Base-by-base conservation (phyloP, 2,888 invertebrate genomes). In the Clunio marinus region DNA sequence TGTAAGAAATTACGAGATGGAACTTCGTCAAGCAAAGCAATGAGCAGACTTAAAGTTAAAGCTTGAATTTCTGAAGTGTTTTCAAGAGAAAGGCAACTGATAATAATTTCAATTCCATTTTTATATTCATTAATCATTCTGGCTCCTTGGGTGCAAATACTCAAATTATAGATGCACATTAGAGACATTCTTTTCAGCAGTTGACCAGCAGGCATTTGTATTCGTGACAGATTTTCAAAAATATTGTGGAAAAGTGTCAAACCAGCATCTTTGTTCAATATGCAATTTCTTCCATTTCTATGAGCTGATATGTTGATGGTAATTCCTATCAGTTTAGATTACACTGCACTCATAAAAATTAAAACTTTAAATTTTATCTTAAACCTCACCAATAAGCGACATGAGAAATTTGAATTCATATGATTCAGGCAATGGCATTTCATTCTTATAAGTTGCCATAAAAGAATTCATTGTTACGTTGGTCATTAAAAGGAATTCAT, bases 261-360 rank as follows among this genome's bases (percentile, higher is more conserved):
- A 7, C 57, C 57, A n/a, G 2, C 13, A 13, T 13, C 27, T 20
- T 57, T 13, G 24, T 13, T 22, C 20, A 57, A 13, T 1, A 57
- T 27, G 57, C 24, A 57, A 13, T 22, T 2, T 4, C 57, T 24
- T 2, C 57, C 27, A 20, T 4, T 3, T 13, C 13, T 25, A 25
- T 57, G 57, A 8, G 27, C 57, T 27, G 57, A 57, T 4, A 57
- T 25, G n/a, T 57, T 57, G 57, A 57, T 22, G 57, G 4, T 27
- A 4, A 27, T n/a, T 57, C 57, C 57, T n/a, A n/a, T n/a, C n/a
- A n/a, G n/a, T n/a, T n/a, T n/a, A n/a, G n/a, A n/a, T n/a, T n/a
- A n/a, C n/a, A n/a, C n/a, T n/a, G n/a, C n/a, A n/a, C n/a, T n/a
- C n/a, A n/a, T n/a, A n/a, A n/a, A n/a, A n/a, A n/a, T n/a, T n/a